Evolutionary conservation across 1,140 invertebrate species (phyloP).

Genomic region (Drosophila parabipectinata): DNA sequence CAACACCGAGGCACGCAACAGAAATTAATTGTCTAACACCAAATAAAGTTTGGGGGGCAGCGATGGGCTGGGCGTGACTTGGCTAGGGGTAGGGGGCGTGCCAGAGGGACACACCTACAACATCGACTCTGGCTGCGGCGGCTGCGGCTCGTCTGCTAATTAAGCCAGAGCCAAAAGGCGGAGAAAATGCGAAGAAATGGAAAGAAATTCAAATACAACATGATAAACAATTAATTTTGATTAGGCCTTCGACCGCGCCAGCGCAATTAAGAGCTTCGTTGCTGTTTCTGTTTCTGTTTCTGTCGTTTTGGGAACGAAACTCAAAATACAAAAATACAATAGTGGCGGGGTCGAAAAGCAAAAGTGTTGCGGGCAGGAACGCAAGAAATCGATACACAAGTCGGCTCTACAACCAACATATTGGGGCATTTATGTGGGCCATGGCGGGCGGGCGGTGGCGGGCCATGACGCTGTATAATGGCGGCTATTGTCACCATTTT

Average conservation of each 20-base stretch:
- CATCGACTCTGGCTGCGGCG: background rate
- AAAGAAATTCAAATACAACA: slow-evolving; percentile 80
- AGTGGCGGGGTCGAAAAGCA: slow-evolving; percentile 43
- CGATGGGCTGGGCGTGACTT: slow-evolving; percentile 61
- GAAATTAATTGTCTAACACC: slow-evolving; percentile 84
- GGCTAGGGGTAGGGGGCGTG: slow-evolving; percentile 21
- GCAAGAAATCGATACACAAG: slow-evolving; percentile 61
- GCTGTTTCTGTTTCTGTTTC: background rate
- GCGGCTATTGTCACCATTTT: slow-evolving; percentile 78
- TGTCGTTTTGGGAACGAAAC: slow-evolving; percentile 24
- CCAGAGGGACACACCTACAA: slow-evolving; percentile 67
- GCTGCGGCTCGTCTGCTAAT: slow-evolving; percentile 67
- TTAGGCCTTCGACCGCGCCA: slow-evolving; percentile 61
- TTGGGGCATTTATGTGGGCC: slow-evolving; percentile 32
- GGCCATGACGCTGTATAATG: slow-evolving; percentile 52
- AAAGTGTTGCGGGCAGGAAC: slow-evolving; percentile 62
- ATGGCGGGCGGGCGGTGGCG: slow-evolving; percentile 31
- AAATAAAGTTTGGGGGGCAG: slow-evolving; percentile 70
- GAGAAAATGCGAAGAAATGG: slow-evolving; percentile 51
- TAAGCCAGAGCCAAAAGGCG: slow-evolving; percentile 47
- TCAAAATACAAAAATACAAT: slow-evolving; percentile 9
- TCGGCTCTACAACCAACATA: slow-evolving; percentile 35
- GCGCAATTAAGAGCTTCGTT: slow-evolving; percentile 65
- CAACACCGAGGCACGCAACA: slow-evolving; percentile 79
- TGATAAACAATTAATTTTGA: slow-evolving; percentile 83